Percentiles rank a stretch among this genome's conserved stretches.
Conservation (phyloP, 2,797 vertebrate species). For the Carduelis carduelis region DNA sequence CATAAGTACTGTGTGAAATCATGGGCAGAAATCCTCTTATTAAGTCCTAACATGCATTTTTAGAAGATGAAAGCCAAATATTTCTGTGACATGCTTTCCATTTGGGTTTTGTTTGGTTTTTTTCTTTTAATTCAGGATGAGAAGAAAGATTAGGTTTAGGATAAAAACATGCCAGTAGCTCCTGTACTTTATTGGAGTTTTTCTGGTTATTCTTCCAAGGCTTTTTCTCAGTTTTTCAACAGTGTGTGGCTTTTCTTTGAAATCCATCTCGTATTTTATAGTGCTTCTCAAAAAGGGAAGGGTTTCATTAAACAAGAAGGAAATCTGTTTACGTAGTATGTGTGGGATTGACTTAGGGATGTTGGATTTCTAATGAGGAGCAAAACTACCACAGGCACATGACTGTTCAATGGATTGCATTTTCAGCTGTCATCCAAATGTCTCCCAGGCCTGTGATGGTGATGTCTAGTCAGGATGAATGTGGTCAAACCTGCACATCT, state of each 20-base stretch:
- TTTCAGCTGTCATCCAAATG: background rate
- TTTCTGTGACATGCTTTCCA: background rate
- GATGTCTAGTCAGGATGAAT: background rate
- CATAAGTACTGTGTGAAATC: background rate
- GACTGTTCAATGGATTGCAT: background rate
- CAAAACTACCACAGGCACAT: background rate
- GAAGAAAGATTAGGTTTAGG: background rate
- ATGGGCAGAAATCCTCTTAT: background rate
- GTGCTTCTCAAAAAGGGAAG: background rate
- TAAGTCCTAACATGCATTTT: background rate
- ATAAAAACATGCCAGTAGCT: background rate
- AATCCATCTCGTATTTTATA: background rate
- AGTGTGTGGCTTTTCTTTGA: background rate
- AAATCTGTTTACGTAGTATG: background rate
- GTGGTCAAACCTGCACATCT: background rate
- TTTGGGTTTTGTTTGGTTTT: background rate
- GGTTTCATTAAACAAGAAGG: background rate
- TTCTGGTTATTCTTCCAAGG: background rate
- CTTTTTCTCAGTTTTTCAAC: background rate
- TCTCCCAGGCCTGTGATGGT: background rate
- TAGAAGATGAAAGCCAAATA: background rate
- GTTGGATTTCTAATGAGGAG: background rate
- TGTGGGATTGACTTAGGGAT: background rate
- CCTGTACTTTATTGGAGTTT: background rate
- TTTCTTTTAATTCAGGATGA: background rate